Conservation (phyloP, 2,888 invertebrate species). For the Caenorhabditis plicata region DNA sequence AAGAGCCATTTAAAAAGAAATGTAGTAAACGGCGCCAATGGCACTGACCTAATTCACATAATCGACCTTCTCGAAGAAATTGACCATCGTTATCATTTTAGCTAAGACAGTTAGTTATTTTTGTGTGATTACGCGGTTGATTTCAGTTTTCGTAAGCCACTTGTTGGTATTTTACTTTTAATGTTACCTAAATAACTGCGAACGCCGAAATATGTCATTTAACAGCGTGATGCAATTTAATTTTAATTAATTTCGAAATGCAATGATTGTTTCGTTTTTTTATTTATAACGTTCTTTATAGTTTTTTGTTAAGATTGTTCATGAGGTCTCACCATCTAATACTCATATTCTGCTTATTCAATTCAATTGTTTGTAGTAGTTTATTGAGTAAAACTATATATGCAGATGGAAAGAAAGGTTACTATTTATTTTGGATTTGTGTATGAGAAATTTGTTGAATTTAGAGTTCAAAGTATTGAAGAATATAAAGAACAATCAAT, state of each 20-base stretch:
- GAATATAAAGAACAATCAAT: slow-evolving; percentile 41
- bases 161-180: slow-evolving; percentile 2
- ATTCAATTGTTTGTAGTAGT: slow-evolving; percentile 11
- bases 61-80: slow-evolving; percentile 14
- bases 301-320: too few relatives aligned
- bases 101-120: too few relatives aligned
- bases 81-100: too few relatives aligned
- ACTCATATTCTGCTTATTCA: slow-evolving; percentile 1
- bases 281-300: too few relatives aligned
- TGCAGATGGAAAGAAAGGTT: slow-evolving; percentile 42
- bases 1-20: too few relatives aligned
- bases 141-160: too few relatives aligned
- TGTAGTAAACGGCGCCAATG: too few relatives aligned
- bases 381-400: slow-evolving; percentile 40
- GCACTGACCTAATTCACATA: slow-evolving; percentile 34
- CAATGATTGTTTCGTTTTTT: too few relatives aligned
- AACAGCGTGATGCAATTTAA: slow-evolving; percentile 17
- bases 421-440: background rate
- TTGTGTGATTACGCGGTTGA: too few relatives aligned
- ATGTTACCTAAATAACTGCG: background rate
- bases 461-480: slow-evolving; percentile 47
- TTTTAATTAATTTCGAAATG: slow-evolving; percentile 5
- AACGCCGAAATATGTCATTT: slow-evolving; percentile 12
- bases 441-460: background rate
- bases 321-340: too few relatives aligned